Conservation (phyloP, 2,888 invertebrate genomes). For the Pyralis farinalis region DNA sequence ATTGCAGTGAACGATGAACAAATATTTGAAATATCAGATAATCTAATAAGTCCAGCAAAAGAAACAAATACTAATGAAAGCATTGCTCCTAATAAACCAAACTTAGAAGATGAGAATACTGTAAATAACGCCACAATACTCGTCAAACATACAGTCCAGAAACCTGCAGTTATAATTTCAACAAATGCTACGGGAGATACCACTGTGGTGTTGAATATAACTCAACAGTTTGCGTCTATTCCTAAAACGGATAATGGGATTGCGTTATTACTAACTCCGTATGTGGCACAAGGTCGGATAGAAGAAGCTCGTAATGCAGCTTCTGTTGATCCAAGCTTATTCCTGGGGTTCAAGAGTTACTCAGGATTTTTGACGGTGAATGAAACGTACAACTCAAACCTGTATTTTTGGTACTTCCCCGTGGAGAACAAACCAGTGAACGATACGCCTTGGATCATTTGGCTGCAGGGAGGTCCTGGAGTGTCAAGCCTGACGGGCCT, state of each 20-base stretch:
- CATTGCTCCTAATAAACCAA: background rate
- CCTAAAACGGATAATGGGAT: conserved; percentile 39
- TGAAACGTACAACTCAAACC: conserved; percentile 85
- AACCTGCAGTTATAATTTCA: too few relatives aligned
- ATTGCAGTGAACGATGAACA: conserved; percentile 26
- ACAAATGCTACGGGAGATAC: too few relatives aligned
- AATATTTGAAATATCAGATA: conserved; percentile 17
- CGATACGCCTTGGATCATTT: conserved; percentile 86
- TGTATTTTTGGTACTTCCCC: conserved; percentile 94
- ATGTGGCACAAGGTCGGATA: conserved; percentile 49
- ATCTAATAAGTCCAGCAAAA: conserved; percentile 5
- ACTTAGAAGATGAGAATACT: background rate
- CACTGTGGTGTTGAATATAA: background rate
- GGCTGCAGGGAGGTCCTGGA: conserved; percentile 95
- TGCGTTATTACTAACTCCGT: conserved; percentile 58
- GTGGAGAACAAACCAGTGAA: conserved; percentile 51
- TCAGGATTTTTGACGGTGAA: conserved; percentile 86
- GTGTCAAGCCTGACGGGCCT: conserved; percentile 82
- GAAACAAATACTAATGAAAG: background rate
- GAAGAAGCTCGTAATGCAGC: conserved; percentile 54
- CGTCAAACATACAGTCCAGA: background rate
- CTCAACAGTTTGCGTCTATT: background rate
- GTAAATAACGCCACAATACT: background rate
- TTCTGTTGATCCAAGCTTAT: conserved; percentile 42
- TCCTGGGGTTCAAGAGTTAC: conserved; percentile 68